Evolutionary conservation across 2,113 vertebrate genomes (phyloP), one percentile per base, ranked within the genome.

Genomic region (human): DNA sequence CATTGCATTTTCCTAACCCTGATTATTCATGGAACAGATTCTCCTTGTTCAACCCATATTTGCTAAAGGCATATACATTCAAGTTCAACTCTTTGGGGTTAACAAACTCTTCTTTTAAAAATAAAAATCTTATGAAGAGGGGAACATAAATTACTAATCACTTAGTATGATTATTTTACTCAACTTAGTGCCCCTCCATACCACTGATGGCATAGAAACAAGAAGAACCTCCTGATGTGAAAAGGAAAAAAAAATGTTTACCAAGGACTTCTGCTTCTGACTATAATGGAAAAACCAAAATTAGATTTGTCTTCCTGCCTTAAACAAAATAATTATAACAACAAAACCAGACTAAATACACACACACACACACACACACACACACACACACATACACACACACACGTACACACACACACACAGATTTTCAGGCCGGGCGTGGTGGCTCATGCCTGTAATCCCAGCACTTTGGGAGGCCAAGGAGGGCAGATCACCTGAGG

Each of bases 71-170:
- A 83, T 64, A 50, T 35, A 38, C 6, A 81, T 64, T 83, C 59
- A 88, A 81, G 20, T 59, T 73, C 82, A 55, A 84, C 25, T 52
- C 75, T 20, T 70, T 87, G 20, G 30, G 6, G 4, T n/a, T 90
- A 70, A 61, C 35, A n/a, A 81, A 73, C 2, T 76, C n/a, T 48
- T 95, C 9, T 96, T 88, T 88, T 66, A 78, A 94, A 88, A 90
- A 23, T 8, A 92, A 96, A 94, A 88, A 13, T 13, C 30, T n/a
- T 91, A 35, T 12, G 6, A 89, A 57, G 48, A 45, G 8, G 7
- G 17, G 6, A 2, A 20, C 8, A 75, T 89, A 83, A 83, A 92
- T 84, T 86, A 90, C 8, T 50, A 83, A 68, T 5, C 2, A 27
- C 12, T 78, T 59, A 64, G 12, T n/a, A 59, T 52, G 4, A 83